These are phyloP conservation scores for Bimastos eiseni DNA, from an alignment of 2,888 invertebrate species.

Conservation along the genomic window DNA sequence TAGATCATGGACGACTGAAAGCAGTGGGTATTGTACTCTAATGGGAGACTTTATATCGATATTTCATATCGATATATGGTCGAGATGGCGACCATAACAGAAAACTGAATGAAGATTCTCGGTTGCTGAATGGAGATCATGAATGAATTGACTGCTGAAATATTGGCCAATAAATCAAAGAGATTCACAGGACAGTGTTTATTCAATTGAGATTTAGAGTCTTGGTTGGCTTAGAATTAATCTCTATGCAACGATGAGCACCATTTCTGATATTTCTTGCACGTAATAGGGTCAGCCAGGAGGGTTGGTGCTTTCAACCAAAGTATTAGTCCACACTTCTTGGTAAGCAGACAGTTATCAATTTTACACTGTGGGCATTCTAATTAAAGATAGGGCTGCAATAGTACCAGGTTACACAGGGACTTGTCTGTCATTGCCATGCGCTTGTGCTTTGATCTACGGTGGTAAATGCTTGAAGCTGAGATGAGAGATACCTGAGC, in stretches of 20 bases:
- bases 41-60: background rate
- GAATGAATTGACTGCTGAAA: conserved; percentile 13
- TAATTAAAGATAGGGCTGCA: background rate
- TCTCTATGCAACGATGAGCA: background rate
- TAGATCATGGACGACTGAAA: background rate
- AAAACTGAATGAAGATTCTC: background rate
- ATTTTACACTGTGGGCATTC: background rate
- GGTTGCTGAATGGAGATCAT: conserved; percentile 13
- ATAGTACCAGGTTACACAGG: background rate
- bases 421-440: background rate
- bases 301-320: background rate
- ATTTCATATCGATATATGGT: no score
- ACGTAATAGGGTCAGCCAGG: background rate
- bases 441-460: background rate
- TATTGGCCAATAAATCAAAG: conserved; percentile 13
- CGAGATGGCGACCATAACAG: background rate
- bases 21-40: background rate
- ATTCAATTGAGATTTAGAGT: background rate
- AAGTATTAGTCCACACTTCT: background rate
- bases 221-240: background rate
- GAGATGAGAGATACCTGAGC: background rate
- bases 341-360: background rate
- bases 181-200: conserved; percentile 13
- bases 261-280: background rate
- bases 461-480: background rate